These are phyloP conservation scores for Tachina fera DNA, from an alignment of 2,888 invertebrate genomes.

Conservation along the genomic window DNA sequence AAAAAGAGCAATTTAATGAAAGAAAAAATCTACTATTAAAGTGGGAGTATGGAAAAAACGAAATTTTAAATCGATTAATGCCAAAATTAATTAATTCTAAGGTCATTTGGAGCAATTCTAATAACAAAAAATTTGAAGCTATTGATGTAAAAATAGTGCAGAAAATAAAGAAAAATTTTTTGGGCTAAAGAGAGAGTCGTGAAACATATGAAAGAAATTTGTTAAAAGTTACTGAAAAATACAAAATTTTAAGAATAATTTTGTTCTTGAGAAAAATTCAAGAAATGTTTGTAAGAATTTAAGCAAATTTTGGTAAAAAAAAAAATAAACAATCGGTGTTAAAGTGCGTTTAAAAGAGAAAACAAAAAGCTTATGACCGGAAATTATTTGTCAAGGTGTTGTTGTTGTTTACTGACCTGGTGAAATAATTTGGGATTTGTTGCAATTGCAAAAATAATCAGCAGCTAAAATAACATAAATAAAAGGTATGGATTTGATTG, in stretches of 20 bases:
- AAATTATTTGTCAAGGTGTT: not conserved
- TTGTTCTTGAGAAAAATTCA: not conserved
- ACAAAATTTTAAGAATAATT: not conserved
- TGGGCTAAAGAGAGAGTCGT: not conserved
- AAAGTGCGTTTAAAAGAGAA: not conserved
- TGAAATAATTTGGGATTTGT: conserved; percentile 48
- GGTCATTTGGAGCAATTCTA: conserved; percentile 9
- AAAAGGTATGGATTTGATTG: conserved; percentile 20
- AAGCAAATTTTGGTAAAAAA: not conserved
- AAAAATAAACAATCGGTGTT: not conserved
- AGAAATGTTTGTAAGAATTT: not conserved
- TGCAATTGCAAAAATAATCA: conserved; percentile 1
- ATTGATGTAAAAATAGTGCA: conserved; percentile 1
- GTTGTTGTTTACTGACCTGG: conserved; percentile 25
- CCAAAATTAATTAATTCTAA: conserved; percentile 9
- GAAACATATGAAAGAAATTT: conserved; percentile 3
- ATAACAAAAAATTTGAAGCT: conserved; percentile 4
- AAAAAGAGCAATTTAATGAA: conserved; percentile 8
- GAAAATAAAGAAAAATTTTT: conserved; percentile 2
- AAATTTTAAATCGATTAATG: conserved; percentile 5
- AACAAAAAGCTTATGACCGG: not conserved
- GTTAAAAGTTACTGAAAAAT: not conserved
- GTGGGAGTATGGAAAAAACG: not conserved
- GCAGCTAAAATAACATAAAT: not conserved
- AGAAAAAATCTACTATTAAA: conserved; percentile 13